phyloP scores from a whole-genome alignment of 2,888 invertebrate genomes.

The Troides aeacus region DNA sequence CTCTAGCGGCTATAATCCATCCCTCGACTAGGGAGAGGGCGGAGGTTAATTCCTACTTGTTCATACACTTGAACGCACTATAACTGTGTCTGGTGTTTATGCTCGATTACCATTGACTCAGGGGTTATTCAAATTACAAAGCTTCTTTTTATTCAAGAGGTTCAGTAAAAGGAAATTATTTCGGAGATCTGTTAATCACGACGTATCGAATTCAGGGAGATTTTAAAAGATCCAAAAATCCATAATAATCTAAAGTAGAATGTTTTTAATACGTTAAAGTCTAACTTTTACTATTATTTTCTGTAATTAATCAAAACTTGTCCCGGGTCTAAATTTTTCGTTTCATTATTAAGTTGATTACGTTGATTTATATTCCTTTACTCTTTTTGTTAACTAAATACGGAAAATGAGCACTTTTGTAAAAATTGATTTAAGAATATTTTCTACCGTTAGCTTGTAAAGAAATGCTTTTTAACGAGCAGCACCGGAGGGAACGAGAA shows the following conservation, averaged over 20 bases:
- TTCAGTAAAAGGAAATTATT: too few species aligned
- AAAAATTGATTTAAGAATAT: not conserved
- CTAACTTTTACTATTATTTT: too few species aligned
- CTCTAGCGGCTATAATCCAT: slow-evolving; percentile 8
- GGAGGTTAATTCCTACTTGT: slow-evolving; percentile 14
- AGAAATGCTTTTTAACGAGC: slow-evolving; percentile 3
- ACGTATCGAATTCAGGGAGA: too few species aligned
- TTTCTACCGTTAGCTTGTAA: not conserved
- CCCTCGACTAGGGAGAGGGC: slow-evolving; percentile 15
- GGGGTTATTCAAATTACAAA: slow-evolving; percentile 6
- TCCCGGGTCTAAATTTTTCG: not conserved
- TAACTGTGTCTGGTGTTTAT: slow-evolving; percentile 22
- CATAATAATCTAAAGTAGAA: too few species aligned
- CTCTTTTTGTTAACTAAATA: not conserved
- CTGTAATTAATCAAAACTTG: too few species aligned
- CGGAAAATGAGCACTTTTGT: not conserved
- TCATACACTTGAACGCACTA: slow-evolving; percentile 13
- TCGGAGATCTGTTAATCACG: too few species aligned
- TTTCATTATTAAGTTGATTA: not conserved
- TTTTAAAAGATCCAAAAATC: too few species aligned
- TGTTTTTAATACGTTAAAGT: too few species aligned
- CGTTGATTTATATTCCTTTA: not conserved
- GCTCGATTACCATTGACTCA: slow-evolving; percentile 19
- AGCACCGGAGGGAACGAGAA: not conserved
- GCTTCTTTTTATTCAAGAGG: not conserved